phyloP scores from a whole-genome alignment of 2,797 vertebrate genomes.

The Sebastes hubbsi region DNA sequence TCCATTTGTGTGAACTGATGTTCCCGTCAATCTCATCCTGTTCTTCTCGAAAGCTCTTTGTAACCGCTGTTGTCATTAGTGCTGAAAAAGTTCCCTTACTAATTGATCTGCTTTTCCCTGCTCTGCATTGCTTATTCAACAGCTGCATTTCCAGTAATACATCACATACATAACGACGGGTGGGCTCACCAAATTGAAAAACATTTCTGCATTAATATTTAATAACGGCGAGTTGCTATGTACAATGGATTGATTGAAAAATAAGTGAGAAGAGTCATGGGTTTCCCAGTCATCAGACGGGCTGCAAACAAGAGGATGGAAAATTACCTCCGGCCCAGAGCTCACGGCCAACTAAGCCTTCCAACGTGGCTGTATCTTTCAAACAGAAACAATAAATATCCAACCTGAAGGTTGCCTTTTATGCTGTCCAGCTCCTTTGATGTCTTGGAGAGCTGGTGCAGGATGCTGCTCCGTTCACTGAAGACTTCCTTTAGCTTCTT shows the following conservation, averaged over 20 bases:
- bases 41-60: neutral
- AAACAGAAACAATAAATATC: constrained; percentile 51
- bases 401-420: constrained; percentile 95
- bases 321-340: constrained; percentile 8
- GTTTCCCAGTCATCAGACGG: neutral
- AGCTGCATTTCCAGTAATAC: constrained; percentile 20
- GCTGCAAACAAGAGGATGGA: neutral
- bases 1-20: neutral
- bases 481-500: constrained; percentile 95
- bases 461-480: constrained; percentile 92
- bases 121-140: constrained; percentile 24
- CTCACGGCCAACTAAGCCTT: constrained; percentile 7
- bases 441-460: constrained; percentile 94
- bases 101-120: constrained; percentile 18
- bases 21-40: neutral
- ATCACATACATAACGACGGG: constrained; percentile 15
- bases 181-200: constrained; percentile 35
- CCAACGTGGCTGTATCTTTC: constrained; percentile 22
- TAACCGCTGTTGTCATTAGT: neutral
- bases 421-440: constrained; percentile 95
- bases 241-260: constrained; percentile 26
- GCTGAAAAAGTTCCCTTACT: neutral
- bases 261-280: neutral
- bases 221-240: constrained; percentile 3
- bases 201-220: constrained; percentile 39